Evolutionary conservation across 2,113 vertebrate genomes (phyloP).

Genomic region (Empidonax alnorum): DNA sequence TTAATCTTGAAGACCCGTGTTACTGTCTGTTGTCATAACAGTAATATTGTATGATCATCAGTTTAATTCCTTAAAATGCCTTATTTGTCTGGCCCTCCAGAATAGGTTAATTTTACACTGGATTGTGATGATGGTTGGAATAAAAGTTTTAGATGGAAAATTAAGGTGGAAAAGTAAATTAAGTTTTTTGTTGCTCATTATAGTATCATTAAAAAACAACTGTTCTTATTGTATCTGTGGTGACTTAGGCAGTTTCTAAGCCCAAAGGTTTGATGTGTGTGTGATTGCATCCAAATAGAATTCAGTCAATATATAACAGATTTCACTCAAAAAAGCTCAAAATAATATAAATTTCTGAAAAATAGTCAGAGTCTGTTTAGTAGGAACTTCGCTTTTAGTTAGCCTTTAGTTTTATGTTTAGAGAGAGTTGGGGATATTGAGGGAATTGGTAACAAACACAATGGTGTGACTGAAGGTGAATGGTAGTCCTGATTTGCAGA

Average conservation of each 20-base stretch:
- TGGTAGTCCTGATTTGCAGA: background rate
- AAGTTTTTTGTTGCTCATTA: background rate
- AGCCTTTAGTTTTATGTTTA: background rate
- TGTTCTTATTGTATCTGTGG: background rate
- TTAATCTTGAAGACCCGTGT: background rate
- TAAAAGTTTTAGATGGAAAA: background rate
- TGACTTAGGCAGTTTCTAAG: background rate
- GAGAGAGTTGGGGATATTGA: no score
- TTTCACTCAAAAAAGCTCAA: background rate
- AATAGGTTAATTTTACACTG: background rate
- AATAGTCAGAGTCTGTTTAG: background rate
- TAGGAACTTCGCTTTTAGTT: background rate
- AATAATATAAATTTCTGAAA: background rate
- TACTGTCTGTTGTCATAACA: background rate
- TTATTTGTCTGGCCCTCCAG: background rate
- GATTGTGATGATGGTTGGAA: background rate
- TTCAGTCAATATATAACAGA: background rate
- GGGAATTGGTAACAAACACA: background rate
- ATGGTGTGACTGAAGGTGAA: background rate
- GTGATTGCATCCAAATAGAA: background rate
- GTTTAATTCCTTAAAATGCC: background rate
- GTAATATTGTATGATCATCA: background rate
- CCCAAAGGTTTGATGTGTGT: background rate
- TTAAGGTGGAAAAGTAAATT: background rate
- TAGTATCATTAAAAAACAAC: fast-evolving